Base-by-base conservation (phyloP, 2,888 invertebrate species). In the Cybosia mesomella region DNA sequence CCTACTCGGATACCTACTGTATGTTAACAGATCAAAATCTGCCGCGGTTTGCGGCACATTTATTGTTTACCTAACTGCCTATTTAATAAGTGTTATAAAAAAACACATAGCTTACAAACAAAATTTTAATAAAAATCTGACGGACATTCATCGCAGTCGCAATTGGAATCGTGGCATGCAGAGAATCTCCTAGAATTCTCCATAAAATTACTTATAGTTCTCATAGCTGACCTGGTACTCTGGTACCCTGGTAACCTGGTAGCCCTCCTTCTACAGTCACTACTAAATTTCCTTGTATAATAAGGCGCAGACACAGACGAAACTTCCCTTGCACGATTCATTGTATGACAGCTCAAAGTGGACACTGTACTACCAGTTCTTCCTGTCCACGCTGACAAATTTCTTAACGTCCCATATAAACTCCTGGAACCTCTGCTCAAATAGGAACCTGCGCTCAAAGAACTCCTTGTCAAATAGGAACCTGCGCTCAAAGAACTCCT, bases 381-480 rank as follows among this genome's bases (percentile, higher is more conserved):
- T 22, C 63, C 54, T 2, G 63, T 18, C 15, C 63, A 22, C 9
- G 21, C 22, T 8, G 63, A 63, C 9, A 54, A 54, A 22, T 22
- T 34, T 7, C 54, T 63, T 10, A 63, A 63, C 7, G 5, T 36
- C 53, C 54, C 15, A 34, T 53, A 54, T 8, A 63, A 53, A 36
- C 63, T 34, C 34, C 34, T 63, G 10, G 63, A 34, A 10, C 63
- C 54, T 62, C 53, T 62, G 13, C 62, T n/a, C n/a, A n/a, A n/a
- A n/a, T n/a, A n/a, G n/a, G n/a, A n/a, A n/a, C n/a, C n/a, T n/a
- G n/a, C n/a, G n/a, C n/a, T n/a, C n/a, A n/a, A n/a, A n/a, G n/a
- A n/a, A n/a, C n/a, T n/a, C n/a, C n/a, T n/a, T n/a, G n/a, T 62
- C 0, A 62, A 8, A 32, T 62, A 62, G 9, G 62, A 62, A 62